These are phyloP conservation scores for Rhamnusium bicolor DNA, from an alignment of 2,888 invertebrate species.

Conservation along the genomic window DNA sequence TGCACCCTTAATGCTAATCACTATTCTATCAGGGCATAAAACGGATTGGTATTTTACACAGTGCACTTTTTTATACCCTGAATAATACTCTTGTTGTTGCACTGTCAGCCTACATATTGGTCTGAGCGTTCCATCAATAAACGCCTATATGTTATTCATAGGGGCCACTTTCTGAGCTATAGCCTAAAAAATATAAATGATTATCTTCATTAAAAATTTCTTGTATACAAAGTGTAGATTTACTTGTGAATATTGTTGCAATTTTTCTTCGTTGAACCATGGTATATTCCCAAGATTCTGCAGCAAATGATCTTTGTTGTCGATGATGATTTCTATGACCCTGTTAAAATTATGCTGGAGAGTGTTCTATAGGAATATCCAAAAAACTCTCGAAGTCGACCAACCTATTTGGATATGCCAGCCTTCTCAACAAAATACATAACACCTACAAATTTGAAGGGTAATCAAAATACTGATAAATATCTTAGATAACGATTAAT, in stretches of 20 bases:
- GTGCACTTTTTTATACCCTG: constrained; percentile 19
- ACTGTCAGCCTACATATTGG: constrained; percentile 23
- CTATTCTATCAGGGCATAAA: background rate
- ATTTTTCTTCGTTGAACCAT: constrained; percentile 25
- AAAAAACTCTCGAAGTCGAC: constrained; percentile 34
- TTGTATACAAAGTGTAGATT: background rate
- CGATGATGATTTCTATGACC: constrained; percentile 4
- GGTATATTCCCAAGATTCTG: constrained; percentile 20
- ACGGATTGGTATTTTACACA: constrained; percentile 10
- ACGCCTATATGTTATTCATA: constrained; percentile 22
- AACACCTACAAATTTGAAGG: constrained; percentile 16
- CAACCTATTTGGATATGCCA: constrained; percentile 42
- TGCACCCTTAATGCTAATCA: constrained; percentile 19
- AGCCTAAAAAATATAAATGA: background rate
- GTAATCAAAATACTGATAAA: background rate
- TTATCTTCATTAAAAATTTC: too few relatives aligned
- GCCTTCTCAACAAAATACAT: constrained; percentile 39
- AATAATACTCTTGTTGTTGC: constrained; percentile 11
- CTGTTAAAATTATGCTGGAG: constrained; percentile 11
- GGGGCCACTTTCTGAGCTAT: constrained; percentile 8
- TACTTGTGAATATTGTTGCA: constrained; percentile 27
- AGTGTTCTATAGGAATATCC: constrained; percentile 22
- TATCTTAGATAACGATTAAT: background rate
- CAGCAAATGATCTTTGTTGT: constrained; percentile 25
- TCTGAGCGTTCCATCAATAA: constrained; percentile 30